A percentile compares a stretch with the other conserved stretches of the same genome.
These are phyloP conservation scores for Tetrax tetrax DNA, from an alignment of 2,113 vertebrate genomes.

Conservation along the genomic window DNA sequence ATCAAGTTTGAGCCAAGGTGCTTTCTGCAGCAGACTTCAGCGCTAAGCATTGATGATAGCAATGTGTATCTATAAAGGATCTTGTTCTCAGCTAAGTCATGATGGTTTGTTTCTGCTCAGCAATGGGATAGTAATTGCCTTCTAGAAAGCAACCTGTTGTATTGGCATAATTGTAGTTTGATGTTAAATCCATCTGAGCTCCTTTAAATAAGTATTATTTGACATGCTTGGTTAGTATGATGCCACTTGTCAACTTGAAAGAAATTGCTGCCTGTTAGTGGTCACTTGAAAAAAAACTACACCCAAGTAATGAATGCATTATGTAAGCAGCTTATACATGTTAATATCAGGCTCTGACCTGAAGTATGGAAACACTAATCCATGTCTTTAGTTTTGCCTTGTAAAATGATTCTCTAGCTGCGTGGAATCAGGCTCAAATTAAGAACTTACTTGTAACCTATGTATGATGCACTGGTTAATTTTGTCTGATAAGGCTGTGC, in stretches of 20 bases:
- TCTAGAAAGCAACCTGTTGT: background rate
- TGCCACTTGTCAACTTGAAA: slow-evolving; percentile 2
- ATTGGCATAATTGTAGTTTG: background rate
- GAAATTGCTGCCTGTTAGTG: slow-evolving; percentile 19
- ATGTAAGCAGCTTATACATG: background rate
- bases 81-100: background rate
- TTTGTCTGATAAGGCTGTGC: background rate
- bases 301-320: background rate
- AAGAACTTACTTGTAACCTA: background rate
- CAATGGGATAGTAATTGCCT: background rate
- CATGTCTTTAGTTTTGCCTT: background rate
- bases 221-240: background rate
- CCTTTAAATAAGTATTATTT: background rate
- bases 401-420: background rate
- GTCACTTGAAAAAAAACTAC: slow-evolving; percentile 18
- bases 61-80: background rate
- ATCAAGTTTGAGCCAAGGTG: background rate
- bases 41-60: background rate
- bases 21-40: background rate
- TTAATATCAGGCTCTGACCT: background rate
- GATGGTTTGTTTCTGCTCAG: background rate
- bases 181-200: background rate
- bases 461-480: background rate
- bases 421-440: background rate
- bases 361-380: background rate